phyloP scores from a whole-genome alignment of 2,113 vertebrate genomes.

The Macaca nemestrina region DNA sequence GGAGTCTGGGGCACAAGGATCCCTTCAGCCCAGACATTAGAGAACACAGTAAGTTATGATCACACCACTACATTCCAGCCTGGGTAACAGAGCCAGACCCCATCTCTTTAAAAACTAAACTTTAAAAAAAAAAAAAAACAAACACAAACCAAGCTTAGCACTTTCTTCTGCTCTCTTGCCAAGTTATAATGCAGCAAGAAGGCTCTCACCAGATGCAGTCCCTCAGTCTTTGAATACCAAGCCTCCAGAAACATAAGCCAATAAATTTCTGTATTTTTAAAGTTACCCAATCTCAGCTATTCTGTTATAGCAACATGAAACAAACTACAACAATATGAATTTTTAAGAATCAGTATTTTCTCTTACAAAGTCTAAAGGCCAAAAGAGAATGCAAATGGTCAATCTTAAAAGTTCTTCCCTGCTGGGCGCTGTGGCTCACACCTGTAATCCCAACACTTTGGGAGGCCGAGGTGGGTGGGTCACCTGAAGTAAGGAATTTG shows the following conservation, averaged over 20 bases:
- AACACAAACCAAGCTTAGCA: no score
- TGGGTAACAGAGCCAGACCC: no score
- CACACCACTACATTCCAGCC: no score
- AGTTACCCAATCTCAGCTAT: neutral
- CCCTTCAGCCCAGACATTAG: no score
- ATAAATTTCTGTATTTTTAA: neutral
- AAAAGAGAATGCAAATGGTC: neutral
- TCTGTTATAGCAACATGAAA: neutral
- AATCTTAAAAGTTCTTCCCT: neutral
- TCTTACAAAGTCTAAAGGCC: neutral
- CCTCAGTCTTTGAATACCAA: neutral
- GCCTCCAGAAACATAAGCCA: neutral
- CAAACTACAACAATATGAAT: neutral
- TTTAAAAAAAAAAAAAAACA: no score
- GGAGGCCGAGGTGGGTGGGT: no score
- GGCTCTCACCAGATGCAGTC: neutral
- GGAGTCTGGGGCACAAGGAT: no score
- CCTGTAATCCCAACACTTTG: no score
- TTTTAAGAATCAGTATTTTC: neutral
- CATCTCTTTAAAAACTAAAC: no score
- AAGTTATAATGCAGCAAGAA: neutral
- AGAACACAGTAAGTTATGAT: no score
- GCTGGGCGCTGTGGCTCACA: no score
- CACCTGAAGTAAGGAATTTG: no score
- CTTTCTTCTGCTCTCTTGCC: neutral